Base-by-base conservation (phyloP, 1,140 invertebrate species). In the Pantala flavescens region DNA sequence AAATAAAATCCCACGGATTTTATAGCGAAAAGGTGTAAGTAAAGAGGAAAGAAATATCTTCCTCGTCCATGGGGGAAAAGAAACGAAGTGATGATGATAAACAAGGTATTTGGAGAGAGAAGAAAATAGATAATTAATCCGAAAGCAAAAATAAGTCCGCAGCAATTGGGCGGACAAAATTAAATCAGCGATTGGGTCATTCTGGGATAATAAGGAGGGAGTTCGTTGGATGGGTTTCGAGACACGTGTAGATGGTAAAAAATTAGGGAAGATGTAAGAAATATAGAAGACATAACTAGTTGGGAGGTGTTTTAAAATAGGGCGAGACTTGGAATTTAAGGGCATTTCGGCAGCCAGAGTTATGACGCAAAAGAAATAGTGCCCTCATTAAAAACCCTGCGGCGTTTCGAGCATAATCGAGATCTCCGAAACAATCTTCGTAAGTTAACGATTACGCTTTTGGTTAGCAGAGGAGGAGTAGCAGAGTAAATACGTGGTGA, bases 401-500 rank as follows among this genome's bases (percentile, higher is more conserved):
- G 28, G 28, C 2, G 9, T 36, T 36, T 36, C 28, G 28, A 36
- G 28, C 28, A 36, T 36, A 36, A 36, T 36, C 28, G 28, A 36
- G 28, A 36, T 7, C 28, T 36, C 28, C 28, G 28, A 36, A 36
- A 36, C 28, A 36, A 36, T 36, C 28, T 36, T 36, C 28, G 49
- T 63, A 63, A 63, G 49, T 63, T 63, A 63, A 63, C 49, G 49
- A 63, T 63, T 63, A 63, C 49, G 49, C 49, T 63, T 21, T 16
- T 63, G 49, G 49, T 63, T 63, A 19, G 49, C 3, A 12, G 14
- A 63, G 49, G 49, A 3, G 49, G 49, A 63, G 49, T 21, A 63
- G 3, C 49, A 21, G 49, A 63, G 49, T 63, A 63, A 63, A 63
- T 63, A 63, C 49, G 49, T 63, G 49, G 49, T 63, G 49, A 63